These are phyloP conservation scores for Schizotus pectinicornis DNA, from an alignment of 2,888 invertebrate species.

Conservation along the genomic window DNA sequence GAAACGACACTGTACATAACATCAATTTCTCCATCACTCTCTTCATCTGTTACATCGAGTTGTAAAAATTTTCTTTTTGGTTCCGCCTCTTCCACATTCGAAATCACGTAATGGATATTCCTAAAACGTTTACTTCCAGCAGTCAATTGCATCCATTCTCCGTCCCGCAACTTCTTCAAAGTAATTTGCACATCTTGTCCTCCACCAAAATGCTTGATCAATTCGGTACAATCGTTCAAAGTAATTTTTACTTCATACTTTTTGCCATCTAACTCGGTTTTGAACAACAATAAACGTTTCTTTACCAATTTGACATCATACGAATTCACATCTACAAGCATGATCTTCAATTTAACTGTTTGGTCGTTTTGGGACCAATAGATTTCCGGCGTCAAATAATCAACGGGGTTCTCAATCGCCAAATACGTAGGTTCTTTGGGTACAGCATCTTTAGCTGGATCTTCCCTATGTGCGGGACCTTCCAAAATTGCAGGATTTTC, in stretches of 20 bases:
- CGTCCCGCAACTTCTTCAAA: slow-evolving; percentile 41
- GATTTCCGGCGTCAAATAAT: slow-evolving; percentile 49
- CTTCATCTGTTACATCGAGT: slow-evolving; percentile 36
- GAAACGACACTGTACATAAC: slow-evolving; percentile 38
- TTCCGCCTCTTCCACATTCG: slow-evolving; percentile 38
- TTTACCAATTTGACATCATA: background rate
- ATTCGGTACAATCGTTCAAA: slow-evolving; percentile 44
- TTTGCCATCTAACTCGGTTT: slow-evolving; percentile 40
- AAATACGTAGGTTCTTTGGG: background rate
- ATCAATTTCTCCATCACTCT: slow-evolving; percentile 28
- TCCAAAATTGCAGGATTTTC: background rate
- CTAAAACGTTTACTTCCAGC: slow-evolving; percentile 41
- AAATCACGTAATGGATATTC: slow-evolving; percentile 49
- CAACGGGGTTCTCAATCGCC: slow-evolving; percentile 21
- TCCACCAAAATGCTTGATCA: slow-evolving; percentile 39
- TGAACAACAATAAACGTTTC: slow-evolving; percentile 33
- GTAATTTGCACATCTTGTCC: slow-evolving; percentile 45
- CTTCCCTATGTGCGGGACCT: background rate
- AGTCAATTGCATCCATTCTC: slow-evolving; percentile 49
- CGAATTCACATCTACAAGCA: slow-evolving; percentile 28
- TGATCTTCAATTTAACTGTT: slow-evolving; percentile 44
- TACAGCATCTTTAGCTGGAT: background rate
- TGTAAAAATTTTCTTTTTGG: slow-evolving; percentile 39
- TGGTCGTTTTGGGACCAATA: slow-evolving; percentile 50
- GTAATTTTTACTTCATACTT: slow-evolving; percentile 45